A percentile compares a stretch with the other conserved stretches of the same genome.
These are phyloP conservation scores for Poeciliopsis presidionis DNA, from an alignment of 2,797 vertebrate genomes.

Conservation along the genomic window DNA sequence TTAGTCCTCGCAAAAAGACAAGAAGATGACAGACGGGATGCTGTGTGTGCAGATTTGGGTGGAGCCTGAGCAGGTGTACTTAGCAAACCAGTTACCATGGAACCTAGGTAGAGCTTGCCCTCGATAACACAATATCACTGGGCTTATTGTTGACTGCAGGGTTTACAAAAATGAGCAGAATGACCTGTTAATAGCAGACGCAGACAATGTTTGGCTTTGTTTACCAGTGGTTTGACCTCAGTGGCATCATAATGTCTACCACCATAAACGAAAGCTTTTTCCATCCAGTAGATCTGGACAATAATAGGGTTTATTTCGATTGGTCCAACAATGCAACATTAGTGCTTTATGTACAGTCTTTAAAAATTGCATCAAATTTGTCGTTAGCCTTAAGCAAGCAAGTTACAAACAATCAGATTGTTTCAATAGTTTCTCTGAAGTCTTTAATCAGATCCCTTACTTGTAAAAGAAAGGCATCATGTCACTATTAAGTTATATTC, in stretches of 20 bases:
- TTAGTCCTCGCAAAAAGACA: slow-evolving; percentile 48
- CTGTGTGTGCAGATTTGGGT: slow-evolving; percentile 47
- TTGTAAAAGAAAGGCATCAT: not conserved
- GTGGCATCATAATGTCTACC: not conserved
- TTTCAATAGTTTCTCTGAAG: not conserved
- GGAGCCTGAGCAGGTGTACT: slow-evolving; percentile 59
- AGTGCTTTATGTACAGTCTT: not conserved
- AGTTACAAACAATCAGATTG: not conserved
- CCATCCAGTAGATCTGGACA: not conserved
- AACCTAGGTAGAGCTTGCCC: slow-evolving; percentile 52
- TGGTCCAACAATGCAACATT: not conserved
- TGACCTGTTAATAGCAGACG: slow-evolving; percentile 23
- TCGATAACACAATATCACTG: slow-evolving; percentile 43
- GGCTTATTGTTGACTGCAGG: slow-evolving; percentile 43
- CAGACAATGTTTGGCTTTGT: slow-evolving; percentile 8
- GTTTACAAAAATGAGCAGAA: slow-evolving; percentile 41
- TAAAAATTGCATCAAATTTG: not conserved
- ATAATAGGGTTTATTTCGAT: not conserved
- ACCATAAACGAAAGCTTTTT: slow-evolving; percentile 4
- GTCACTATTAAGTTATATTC: not conserved
- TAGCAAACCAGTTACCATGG: slow-evolving; percentile 41
- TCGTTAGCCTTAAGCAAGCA: not conserved
- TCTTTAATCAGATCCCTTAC: not conserved
- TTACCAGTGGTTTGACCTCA: slow-evolving; percentile 14
- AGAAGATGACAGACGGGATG: slow-evolving; percentile 44